Base-by-base conservation (phyloP, 2,888 invertebrate species). In the Tetramorium bicarinatum region DNA sequence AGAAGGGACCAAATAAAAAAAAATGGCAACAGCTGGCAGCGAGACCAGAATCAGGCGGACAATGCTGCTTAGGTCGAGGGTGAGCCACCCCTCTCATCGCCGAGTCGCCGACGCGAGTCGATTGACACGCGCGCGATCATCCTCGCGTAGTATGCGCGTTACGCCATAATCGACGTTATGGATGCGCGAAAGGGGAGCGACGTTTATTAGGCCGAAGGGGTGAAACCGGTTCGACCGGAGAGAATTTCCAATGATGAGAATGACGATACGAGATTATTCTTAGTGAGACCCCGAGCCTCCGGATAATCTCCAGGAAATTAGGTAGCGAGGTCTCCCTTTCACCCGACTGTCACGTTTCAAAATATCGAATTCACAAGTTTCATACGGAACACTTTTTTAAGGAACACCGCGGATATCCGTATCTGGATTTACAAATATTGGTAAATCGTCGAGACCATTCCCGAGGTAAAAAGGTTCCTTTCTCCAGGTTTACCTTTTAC, bases 1-100 rank as follows among this genome's bases (percentile, higher is more conserved):
- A 34, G 80, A 41, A 69, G 82, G 82, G 66, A 52, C 69, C 56
- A 56, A 72, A 56, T 56, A 59, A 64, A 75, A 83, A 85, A 87
- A 89, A 87, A 86, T 87, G 82, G 85, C 87, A 88, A 90, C 90
- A 91, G 91, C 91, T 91, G 89, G 91, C 90, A 87, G 54, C 61
- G 85, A 80, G 86, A 88, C 89, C 84, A 85, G 88, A 91, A 90
- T 86, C 87, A 82, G 56, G 82, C 82, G 79, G 80, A 91, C 91
- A 91, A 90, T 90, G 87, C 82, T 71, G 81, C 49, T 79, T 80
- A 83, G 84, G 87, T 79, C 34, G 84, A 82, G 82, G 72, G 75
- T 11, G 79, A 87, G 81, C 66, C 85, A 82, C 84, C 83, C 86
- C 84, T 86, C 87, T 85, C 76, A 81, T 25, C 82, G 29, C 56